Evolutionary conservation across 2,888 invertebrate genomes (phyloP), one percentile per base, ranked within the genome.

Genomic region (Ptychoptera contaminata): DNA sequence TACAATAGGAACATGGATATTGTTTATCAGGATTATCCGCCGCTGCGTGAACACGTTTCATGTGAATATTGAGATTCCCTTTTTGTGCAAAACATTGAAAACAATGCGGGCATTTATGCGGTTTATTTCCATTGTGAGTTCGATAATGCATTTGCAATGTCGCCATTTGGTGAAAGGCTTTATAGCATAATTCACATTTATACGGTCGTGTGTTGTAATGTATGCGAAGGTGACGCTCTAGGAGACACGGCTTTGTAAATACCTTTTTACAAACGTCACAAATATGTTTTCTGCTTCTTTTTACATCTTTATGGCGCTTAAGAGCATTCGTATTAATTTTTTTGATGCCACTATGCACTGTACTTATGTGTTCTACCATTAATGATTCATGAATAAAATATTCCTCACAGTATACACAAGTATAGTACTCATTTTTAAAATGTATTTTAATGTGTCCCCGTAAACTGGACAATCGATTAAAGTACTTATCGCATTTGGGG

Each of bases 151-250:
- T 42, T 7, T 10, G 16, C 5, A 42, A 16, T n/a, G 42, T 14
- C 8, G 16, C 16, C 34, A 16, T 16, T 35, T 42, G 42, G 5
- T 34, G 16, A 32, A 42, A 42, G 16, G 23, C n/a, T 11, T n/a
- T 16, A 8, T 23, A 16, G 12, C 42, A 42, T 2, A 35, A n/a
- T 10, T 35, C 9, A 46, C 58, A 58, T 31, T 52, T 47, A 23
- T 49, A 53, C 8, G 46, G 47, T 42, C 49, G 54, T 1, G 49
- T 46, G 1, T 53, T 50, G 9, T 48, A 46, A 44, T 57, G 55
- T 9, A 53, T 41, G 2, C 47, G 37, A 37, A 45, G 45, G 43
- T 58, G 58, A 1, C 57, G 52, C 6, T 52, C 50, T 11, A 54
- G 41, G 0, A 35, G 16, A 11, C 42, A 35, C 16, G 34, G 34